Evolutionary conservation across 2,888 invertebrate genomes (phyloP), one percentile per base, ranked within the genome.

Genomic region (Noctua fimbriata): DNA sequence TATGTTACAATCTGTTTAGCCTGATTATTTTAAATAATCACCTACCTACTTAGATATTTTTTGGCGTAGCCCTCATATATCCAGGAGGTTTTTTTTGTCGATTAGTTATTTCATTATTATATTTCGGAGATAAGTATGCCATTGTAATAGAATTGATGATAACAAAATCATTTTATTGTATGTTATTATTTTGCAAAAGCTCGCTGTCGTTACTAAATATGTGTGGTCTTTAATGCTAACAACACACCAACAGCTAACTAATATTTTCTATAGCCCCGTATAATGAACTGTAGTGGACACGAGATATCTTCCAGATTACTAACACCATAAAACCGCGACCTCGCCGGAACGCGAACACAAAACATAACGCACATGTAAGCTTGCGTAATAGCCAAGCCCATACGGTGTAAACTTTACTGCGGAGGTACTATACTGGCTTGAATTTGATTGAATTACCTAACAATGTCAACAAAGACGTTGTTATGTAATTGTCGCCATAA

Each of bases 351-450:
- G 49, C 69, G 83, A 83, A 82, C 86, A 83, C 86, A 67, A 67
- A 28, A n/a, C 44, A 82, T 67, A 74, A 47, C 76, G 69, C 83
- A 78, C 79, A 74, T 69, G 72, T 78, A 60, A 32, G 63, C 60
- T 89, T 89, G 80, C 85, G 85, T 69, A 88, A 81, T 24, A 24
- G 86, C 83, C 88, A 24, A 78, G 76, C 88, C 78, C 78, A 76
- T 73, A 32, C 81, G 73, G 75, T 76, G 75, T 86, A 71, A 85
- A 87, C 73, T 78, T 78, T 79, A 79, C 76, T 69, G 55, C 63
- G 60, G 16, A 28, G 67, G 67, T 32, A 67, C 36, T 44, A 65
- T 63, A 72, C n/a, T 67, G 4, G 44, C 44, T 47, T 44, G 16
- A 73, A 47, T 73, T 75, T 52, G 73, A 81, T 81, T 75, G 69